Evolutionary conservation across 2,797 vertebrate species (phyloP).

Genomic region (Karalla daura): DNA sequence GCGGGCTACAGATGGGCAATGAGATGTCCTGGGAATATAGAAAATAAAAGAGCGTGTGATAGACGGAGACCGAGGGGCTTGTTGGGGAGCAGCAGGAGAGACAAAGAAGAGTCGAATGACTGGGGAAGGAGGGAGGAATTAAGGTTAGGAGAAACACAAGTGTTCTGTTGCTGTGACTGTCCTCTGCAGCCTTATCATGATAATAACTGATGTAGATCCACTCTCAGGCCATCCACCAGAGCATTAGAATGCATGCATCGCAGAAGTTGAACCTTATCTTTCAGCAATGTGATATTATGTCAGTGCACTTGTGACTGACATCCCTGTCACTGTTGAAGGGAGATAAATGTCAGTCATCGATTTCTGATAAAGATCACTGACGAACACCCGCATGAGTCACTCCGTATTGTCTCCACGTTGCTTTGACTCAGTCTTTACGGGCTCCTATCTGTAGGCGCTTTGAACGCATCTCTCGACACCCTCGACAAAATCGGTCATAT

Average conservation of each 20-base stretch:
- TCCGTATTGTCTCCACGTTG: neutral
- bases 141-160: slow-evolving; percentile 8
- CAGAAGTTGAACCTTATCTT: neutral
- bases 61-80: slow-evolving; percentile 27
- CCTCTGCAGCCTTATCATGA: slow-evolving; percentile 39
- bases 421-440: slow-evolving; percentile 19
- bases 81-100: slow-evolving; percentile 26
- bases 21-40: slow-evolving; percentile 40
- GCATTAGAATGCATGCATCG: neutral
- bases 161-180: slow-evolving; percentile 27
- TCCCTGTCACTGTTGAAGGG: neutral
- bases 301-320: neutral
- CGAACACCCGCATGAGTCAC: slow-evolving; percentile 43
- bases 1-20: slow-evolving; percentile 44
- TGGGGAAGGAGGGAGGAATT: slow-evolving; percentile 15
- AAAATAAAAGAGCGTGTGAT: slow-evolving; percentile 51
- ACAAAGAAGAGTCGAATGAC: slow-evolving; percentile 55
- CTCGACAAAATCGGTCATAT: neutral
- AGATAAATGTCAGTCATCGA: slow-evolving; percentile 14
- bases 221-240: neutral
- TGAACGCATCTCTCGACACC: neutral
- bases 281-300: neutral
- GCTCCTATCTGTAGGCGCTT: neutral
- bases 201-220: slow-evolving; percentile 15
- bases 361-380: slow-evolving; percentile 39